Conservation (phyloP, 2,888 invertebrate species). For the Poecilus cupreus region DNA sequence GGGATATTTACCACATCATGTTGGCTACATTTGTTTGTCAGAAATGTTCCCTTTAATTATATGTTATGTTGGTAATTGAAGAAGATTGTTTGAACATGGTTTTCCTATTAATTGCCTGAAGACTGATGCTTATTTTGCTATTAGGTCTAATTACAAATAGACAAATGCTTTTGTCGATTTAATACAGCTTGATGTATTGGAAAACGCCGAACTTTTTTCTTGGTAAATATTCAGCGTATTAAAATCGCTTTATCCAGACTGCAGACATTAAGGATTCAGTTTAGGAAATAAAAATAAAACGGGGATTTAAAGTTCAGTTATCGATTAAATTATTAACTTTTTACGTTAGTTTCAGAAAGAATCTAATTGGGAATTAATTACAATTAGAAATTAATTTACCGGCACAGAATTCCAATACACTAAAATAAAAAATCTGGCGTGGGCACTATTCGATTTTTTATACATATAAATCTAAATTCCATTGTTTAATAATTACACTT, state of each 20-base stretch:
- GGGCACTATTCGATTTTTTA: no score
- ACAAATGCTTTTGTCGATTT: no score
- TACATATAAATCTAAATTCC: no score
- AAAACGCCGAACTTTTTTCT: neutral
- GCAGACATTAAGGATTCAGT: conserved; percentile 4
- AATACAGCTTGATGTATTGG: no score
- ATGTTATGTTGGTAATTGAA: no score
- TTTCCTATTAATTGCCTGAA: no score
- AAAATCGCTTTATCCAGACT: conserved; percentile 12
- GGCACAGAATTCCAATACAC: neutral
- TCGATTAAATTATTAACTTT: conserved; percentile 36
- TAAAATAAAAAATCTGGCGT: no score
- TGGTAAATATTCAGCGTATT: conserved; percentile 12
- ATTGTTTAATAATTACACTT: no score
- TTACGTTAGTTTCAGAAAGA: neutral
- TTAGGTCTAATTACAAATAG: no score
- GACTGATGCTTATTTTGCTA: no score
- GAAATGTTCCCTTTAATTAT: no score
- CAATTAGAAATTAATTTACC: conserved; percentile 20
- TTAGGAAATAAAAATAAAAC: conserved; percentile 16
- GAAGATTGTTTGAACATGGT: no score
- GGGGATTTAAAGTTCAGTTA: neutral
- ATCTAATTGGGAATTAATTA: neutral
- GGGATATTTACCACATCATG: neutral
- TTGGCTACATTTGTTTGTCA: neutral